Evolutionary conservation across 2,797 vertebrate genomes (phyloP).

Genomic region (Lepus townsendii): DNA sequence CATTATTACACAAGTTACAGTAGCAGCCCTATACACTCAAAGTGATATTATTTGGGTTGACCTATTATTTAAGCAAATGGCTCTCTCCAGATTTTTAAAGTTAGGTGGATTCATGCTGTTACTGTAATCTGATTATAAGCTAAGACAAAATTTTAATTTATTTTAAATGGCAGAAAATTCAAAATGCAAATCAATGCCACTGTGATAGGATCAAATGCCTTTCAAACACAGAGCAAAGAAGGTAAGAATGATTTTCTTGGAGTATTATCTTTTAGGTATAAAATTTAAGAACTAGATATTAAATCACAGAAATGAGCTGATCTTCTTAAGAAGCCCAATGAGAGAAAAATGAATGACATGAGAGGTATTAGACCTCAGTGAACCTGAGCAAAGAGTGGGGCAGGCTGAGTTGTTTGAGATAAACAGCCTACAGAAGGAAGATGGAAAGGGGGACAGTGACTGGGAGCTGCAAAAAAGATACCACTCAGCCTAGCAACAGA

Average conservation of each 20-base stretch:
- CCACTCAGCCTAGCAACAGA: not conserved
- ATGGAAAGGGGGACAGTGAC: not conserved
- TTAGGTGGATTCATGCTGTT: conserved; percentile 50
- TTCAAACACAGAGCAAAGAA: conserved; percentile 69
- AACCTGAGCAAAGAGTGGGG: conserved; percentile 38
- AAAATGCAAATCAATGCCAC: conserved; percentile 73
- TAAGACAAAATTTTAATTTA: conserved; percentile 80
- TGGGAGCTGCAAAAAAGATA: conserved; percentile 4
- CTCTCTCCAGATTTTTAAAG: conserved; percentile 62
- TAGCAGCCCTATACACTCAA: not conserved
- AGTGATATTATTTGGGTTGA: conserved; percentile 49
- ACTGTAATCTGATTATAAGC: conserved; percentile 80
- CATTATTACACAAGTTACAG: conserved; percentile 36
- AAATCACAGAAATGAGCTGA: conserved; percentile 66
- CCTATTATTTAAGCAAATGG: conserved; percentile 68
- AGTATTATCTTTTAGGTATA: conserved; percentile 75
- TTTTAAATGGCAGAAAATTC: conserved; percentile 82
- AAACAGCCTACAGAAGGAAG: conserved; percentile 27
- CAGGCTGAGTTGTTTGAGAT: conserved; percentile 63
- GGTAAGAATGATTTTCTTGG: conserved; percentile 58
- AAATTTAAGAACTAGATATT: conserved; percentile 77
- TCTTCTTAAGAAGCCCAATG: conserved; percentile 73
- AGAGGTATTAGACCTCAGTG: conserved; percentile 50
- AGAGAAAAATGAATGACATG: conserved; percentile 62
- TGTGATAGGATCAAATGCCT: conserved; percentile 73